A percentile compares a stretch with the other conserved stretches of the same genome.
phyloP scores from a whole-genome alignment of 1,140 invertebrate genomes.

The Atta texana region DNA sequence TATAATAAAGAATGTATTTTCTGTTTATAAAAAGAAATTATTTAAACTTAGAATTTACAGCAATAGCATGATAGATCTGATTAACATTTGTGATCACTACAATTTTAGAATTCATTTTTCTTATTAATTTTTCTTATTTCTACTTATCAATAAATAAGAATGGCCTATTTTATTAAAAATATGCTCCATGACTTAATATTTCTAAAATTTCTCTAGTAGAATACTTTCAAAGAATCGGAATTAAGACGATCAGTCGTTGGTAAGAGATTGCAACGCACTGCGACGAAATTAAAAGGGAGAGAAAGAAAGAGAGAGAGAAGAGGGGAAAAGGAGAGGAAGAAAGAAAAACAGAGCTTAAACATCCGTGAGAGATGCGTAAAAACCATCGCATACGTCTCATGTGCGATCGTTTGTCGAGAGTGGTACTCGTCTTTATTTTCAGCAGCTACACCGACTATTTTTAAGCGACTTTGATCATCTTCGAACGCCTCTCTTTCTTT shows the following conservation, averaged over 20 bases:
- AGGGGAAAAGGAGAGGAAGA: no score
- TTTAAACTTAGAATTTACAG: conserved; percentile 16
- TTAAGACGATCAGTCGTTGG: neutral
- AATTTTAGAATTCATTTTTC: conserved; percentile 6
- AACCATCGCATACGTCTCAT: conserved; percentile 29
- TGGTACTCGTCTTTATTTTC: conserved; percentile 70
- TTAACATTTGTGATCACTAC: neutral
- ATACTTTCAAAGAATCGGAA: conserved; percentile 17
- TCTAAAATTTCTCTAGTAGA: conserved; percentile 1
- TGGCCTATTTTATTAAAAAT: conserved; percentile 33
- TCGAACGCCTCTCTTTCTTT: conserved; percentile 46
- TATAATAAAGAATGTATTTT: neutral
- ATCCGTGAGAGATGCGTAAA: conserved; percentile 14
- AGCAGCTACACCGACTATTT: conserved; percentile 61
- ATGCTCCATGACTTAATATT: conserved; percentile 18
- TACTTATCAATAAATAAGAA: neutral
- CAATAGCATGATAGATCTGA: neutral
- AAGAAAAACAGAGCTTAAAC: neutral
- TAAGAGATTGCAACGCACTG: conserved; percentile 32
- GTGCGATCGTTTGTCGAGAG: conserved; percentile 67
- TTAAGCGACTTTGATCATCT: conserved; percentile 71
- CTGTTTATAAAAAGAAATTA: neutral
- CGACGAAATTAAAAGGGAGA: neutral
- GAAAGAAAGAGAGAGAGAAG: neutral
- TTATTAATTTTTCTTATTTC: neutral